Evolutionary conservation across 2,113 vertebrate genomes (phyloP).

Genomic region (Colinus virginianus): DNA sequence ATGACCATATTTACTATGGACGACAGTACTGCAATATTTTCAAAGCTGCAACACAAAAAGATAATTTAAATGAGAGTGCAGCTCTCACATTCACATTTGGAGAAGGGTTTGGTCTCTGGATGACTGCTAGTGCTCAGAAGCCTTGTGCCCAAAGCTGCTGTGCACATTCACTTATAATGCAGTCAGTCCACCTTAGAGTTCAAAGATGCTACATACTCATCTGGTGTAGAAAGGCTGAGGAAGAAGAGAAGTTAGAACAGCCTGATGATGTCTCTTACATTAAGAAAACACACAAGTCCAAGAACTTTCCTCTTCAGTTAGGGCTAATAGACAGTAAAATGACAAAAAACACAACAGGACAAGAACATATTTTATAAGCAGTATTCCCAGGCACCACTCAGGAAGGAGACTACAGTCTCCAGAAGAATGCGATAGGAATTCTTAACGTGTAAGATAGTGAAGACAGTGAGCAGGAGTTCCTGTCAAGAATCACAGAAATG

Average conservation of each 20-base stretch:
- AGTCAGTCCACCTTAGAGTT: background rate
- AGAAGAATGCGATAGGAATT: background rate
- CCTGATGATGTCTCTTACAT: background rate
- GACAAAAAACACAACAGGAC: background rate
- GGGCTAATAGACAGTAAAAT: background rate
- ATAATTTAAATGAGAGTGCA: background rate
- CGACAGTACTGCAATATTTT: background rate
- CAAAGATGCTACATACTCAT: background rate
- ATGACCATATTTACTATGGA: background rate
- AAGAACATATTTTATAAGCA: background rate
- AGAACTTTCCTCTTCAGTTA: background rate
- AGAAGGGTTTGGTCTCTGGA: background rate
- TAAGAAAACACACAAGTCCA: background rate
- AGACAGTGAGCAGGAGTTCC: rapidly evolving
- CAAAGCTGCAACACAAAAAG: background rate
- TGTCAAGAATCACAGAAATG: background rate
- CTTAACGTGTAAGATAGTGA: background rate
- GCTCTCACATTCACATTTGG: background rate
- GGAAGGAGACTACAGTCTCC: background rate
- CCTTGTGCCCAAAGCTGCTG: background rate
- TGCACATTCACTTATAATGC: background rate
- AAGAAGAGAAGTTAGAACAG: background rate
- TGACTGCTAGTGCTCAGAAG: background rate
- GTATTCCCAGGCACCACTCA: background rate
- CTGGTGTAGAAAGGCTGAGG: background rate